These are phyloP conservation scores for Pollachius pollachius DNA, from an alignment of 2,113 vertebrate genomes.

Conservation along the genomic window DNA sequence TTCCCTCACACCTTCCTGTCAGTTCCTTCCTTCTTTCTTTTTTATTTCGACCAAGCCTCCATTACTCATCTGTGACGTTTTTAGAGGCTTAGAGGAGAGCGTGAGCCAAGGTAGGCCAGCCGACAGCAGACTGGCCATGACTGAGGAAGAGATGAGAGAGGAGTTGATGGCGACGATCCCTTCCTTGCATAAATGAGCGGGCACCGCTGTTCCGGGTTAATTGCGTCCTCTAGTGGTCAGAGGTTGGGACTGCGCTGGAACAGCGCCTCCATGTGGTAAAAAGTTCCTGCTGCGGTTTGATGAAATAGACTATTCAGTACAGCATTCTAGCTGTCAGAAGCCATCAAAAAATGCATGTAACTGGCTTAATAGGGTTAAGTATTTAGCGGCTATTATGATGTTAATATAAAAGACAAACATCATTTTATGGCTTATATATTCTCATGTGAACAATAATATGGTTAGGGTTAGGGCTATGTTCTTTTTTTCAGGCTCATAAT, in stretches of 20 bases:
- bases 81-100: constrained; percentile 15
- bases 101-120: constrained; percentile 17
- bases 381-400: no score
- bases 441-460: no score
- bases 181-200: constrained; percentile 21
- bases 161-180: constrained; percentile 19
- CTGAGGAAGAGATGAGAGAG: constrained; percentile 40
- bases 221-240: background rate
- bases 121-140: constrained; percentile 26
- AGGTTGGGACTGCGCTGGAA: background rate
- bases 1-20: constrained; percentile 43
- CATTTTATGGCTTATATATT: no score
- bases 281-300: background rate
- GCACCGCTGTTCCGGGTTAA: constrained; percentile 14
- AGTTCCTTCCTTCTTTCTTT: constrained; percentile 40
- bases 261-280: constrained; percentile 1
- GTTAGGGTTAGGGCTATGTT: no score
- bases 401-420: no score
- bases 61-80: constrained; percentile 52
- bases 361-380: no score
- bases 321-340: background rate
- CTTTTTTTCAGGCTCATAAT: no score
- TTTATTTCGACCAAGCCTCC: constrained; percentile 49
- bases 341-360: no score
- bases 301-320: background rate